Percentiles rank a stretch among this genome's conserved stretches.
Conservation (phyloP, 2,888 invertebrate genomes). For the Cerastis rubricosa region DNA sequence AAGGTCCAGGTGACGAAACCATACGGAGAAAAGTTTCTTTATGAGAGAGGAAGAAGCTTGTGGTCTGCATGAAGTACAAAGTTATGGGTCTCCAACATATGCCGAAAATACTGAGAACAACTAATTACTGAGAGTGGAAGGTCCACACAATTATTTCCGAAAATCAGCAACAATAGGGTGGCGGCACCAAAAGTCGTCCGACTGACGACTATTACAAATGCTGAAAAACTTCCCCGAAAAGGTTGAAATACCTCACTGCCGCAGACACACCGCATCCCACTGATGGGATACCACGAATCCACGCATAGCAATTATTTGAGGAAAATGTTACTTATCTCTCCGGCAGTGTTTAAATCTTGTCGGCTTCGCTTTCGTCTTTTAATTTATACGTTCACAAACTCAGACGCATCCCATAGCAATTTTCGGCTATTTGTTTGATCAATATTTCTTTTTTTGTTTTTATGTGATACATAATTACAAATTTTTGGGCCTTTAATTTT, state of each 20-base stretch:
- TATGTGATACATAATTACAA: background rate
- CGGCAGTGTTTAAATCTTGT: conserved; percentile 17
- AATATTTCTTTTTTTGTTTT: background rate
- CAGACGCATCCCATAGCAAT: conserved; percentile 21
- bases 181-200: conserved; percentile 39
- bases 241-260: conserved; percentile 17
- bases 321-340: conserved; percentile 45
- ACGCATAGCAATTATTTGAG: conserved; percentile 42
- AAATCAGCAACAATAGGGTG: conserved; percentile 46
- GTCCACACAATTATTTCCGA: conserved; percentile 45
- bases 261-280: conserved; percentile 6
- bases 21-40: background rate
- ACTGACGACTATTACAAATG: conserved; percentile 29
- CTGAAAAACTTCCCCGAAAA: conserved; percentile 63
- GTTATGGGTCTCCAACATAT: background rate
- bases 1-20: background rate
- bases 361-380: conserved; percentile 27
- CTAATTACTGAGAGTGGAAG: background rate
- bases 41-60: background rate
- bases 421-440: conserved; percentile 24
- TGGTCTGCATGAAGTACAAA: background rate
- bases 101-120: background rate
- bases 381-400: conserved; percentile 28
- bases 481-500: background rate
- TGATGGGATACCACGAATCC: conserved; percentile 57